These are phyloP conservation scores for Sternotherus odoratus DNA, from an alignment of 2,797 vertebrate species.

Conservation along the genomic window DNA sequence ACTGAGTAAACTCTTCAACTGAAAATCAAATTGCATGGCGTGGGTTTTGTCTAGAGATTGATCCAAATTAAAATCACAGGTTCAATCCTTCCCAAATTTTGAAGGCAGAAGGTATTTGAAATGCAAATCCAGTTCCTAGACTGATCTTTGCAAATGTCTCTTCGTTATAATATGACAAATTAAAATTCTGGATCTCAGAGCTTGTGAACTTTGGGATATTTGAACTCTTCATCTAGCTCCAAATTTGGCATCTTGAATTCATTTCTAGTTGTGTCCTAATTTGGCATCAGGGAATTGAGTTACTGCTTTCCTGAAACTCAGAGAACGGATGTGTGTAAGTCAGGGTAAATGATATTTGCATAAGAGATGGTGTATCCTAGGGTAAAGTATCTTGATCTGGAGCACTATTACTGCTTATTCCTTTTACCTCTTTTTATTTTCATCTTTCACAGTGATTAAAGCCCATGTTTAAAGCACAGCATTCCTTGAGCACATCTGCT, in stretches of 20 bases:
- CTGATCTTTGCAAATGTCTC: background rate
- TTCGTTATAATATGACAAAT: background rate
- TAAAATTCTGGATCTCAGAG: background rate
- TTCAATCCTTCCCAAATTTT: background rate
- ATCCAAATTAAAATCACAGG: accelerated
- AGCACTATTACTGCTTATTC: background rate
- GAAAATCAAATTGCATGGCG: background rate
- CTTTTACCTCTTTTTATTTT: background rate
- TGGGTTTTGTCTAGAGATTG: background rate
- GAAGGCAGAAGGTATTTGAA: background rate
- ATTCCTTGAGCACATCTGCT: background rate
- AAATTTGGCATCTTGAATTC: background rate
- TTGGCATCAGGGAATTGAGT: background rate
- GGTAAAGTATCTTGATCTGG: background rate
- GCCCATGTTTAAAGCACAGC: background rate
- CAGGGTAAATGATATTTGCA: background rate
- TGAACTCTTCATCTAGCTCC: background rate
- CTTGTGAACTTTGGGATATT: background rate
- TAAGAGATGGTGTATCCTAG: background rate
- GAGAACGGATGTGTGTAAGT: background rate
- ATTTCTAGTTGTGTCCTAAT: background rate
- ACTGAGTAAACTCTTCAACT: background rate
- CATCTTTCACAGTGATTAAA: background rate
- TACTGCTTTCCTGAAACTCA: background rate
- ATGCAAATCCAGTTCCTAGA: background rate